phyloP scores from a whole-genome alignment of 2,113 vertebrate species.

The Labeo rohita region DNA sequence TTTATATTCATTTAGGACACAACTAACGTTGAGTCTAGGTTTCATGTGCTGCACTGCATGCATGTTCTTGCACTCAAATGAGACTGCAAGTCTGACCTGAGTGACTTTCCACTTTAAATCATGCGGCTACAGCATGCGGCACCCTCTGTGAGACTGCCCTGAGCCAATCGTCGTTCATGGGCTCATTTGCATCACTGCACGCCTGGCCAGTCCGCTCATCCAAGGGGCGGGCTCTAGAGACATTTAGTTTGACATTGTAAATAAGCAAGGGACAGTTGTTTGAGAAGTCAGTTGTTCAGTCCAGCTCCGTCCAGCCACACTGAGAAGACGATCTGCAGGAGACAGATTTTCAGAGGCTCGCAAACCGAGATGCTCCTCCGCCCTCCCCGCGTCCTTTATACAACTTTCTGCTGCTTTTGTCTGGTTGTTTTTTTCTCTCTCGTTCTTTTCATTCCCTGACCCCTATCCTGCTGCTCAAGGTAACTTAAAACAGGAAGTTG shows the following conservation, averaged over 20 bases:
- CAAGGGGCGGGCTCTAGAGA: slow-evolving; percentile 73
- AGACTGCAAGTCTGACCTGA: slow-evolving; percentile 68
- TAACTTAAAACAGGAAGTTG: slow-evolving; percentile 99
- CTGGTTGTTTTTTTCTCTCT: slow-evolving; percentile 62
- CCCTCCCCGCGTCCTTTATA: slow-evolving; percentile 59
- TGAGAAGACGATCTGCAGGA: slow-evolving; percentile 59
- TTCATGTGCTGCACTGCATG: slow-evolving; percentile 63
- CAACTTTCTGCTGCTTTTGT: slow-evolving; percentile 64
- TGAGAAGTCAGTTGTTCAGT: slow-evolving; percentile 74
- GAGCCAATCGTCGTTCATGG: slow-evolving; percentile 64
- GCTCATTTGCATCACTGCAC: slow-evolving; percentile 66
- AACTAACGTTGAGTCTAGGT: slow-evolving; percentile 22
- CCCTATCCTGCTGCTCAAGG: slow-evolving; percentile 99
- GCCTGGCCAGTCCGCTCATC: slow-evolving; percentile 64
- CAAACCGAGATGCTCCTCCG: slow-evolving; percentile 41
- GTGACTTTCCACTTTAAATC: slow-evolving; percentile 81
- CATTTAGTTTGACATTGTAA: slow-evolving; percentile 87
- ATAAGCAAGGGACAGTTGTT: slow-evolving; percentile 82
- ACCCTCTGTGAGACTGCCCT: slow-evolving; percentile 64
- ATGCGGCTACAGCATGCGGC: slow-evolving; percentile 79
- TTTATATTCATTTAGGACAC: background rate
- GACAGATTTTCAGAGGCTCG: slow-evolving; percentile 67
- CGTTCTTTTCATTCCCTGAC: slow-evolving; percentile 85
- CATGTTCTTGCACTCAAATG: slow-evolving; percentile 65
- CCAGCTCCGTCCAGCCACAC: slow-evolving; percentile 68